Base-by-base conservation (phyloP, 2,888 invertebrate genomes). In the Eilema caniola region DNA sequence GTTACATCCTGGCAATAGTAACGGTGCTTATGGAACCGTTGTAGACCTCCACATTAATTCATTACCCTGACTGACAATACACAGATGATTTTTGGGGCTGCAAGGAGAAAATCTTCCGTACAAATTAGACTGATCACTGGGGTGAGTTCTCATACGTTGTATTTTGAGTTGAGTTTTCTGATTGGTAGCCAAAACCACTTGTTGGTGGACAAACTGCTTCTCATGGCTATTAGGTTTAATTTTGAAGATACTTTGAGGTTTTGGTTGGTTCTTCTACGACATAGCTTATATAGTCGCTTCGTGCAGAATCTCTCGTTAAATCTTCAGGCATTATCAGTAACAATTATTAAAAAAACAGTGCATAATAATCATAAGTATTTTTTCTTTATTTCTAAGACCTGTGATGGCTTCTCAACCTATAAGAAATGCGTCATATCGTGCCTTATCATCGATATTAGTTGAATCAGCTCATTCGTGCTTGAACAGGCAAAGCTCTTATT, bases 1-100 rank as follows among this genome's bases (percentile, higher is more conserved):
- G 61, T 20, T 61, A 61, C 61, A 61, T 31, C 61, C 61, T 31
- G 61, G 61, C 61, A 31, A 61, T 31, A 31, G 20, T n/a, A 53
- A 53, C n/a, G 53, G 53, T 53, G 53, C n/a, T 53, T 53, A 53
- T 16, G 53, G 3, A 7, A 61, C 59, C 59, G 31, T 33, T 31
- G 61, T 28, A 33, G 61, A 31, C 28, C 61, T 31, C 11, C n/a
- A 37, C 60, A 24, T 56, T 28, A 20, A 47, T 20, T 20, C 47
- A 47, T 20, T 20, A 47, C 47, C 47, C 20, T 20, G 20, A 47
- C 47, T 20, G 47, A 20, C 47, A 47, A 47, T 57, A 5, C 24
- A 24, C 23, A n/a, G 10, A 23, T 4, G n/a, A 24, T 24, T 57
- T 57, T 57, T 37, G 23, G n/a, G 47, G 47, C 20, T 47, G 47